Conservation (phyloP, 2,888 invertebrate genomes). For the Euproctis similis region DNA sequence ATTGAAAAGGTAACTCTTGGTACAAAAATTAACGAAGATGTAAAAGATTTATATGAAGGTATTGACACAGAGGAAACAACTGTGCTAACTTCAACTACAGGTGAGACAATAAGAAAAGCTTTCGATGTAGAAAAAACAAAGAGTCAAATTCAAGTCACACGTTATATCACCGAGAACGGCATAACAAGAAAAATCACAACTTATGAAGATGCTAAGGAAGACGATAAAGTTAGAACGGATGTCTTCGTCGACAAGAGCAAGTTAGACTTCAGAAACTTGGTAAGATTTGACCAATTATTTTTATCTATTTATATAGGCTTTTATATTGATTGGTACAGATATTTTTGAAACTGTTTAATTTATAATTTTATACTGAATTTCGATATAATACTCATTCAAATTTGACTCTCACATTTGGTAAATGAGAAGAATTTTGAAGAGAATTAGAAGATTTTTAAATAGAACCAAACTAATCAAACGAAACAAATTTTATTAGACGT, state of each 20-base stretch:
- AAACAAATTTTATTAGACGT: too few species aligned
- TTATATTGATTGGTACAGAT: too few species aligned
- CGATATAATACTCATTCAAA: too few species aligned
- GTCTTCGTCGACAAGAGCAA: slow-evolving; percentile 71
- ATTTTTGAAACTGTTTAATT: slow-evolving; percentile 2
- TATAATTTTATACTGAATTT: slow-evolving; percentile 1
- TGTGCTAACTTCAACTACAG: slow-evolving; percentile 47
- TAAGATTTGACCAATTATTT: slow-evolving; percentile 30
- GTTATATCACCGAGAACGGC: slow-evolving; percentile 67
- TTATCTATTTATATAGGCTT: too few species aligned
- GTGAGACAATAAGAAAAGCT: slow-evolving; percentile 58
- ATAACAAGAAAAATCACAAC: slow-evolving; percentile 66
- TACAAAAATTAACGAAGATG: slow-evolving; percentile 75
- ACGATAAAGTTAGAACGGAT: slow-evolving; percentile 67
- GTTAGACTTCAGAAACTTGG: slow-evolving; percentile 72
- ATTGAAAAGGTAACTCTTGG: slow-evolving; percentile 73
- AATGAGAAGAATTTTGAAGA: too few species aligned
- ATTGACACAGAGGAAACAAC: slow-evolving; percentile 59
- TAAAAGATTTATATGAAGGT: slow-evolving; percentile 72
- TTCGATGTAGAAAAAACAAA: slow-evolving; percentile 65
- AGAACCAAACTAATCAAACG: too few species aligned
- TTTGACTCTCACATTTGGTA: too few species aligned
- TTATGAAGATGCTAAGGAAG: slow-evolving; percentile 69
- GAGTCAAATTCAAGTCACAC: slow-evolving; percentile 69
- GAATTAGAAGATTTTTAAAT: too few species aligned